Evolutionary conservation across 1,140 invertebrate species (phyloP).

Genomic region (Lordiphosa clarofinis): DNA sequence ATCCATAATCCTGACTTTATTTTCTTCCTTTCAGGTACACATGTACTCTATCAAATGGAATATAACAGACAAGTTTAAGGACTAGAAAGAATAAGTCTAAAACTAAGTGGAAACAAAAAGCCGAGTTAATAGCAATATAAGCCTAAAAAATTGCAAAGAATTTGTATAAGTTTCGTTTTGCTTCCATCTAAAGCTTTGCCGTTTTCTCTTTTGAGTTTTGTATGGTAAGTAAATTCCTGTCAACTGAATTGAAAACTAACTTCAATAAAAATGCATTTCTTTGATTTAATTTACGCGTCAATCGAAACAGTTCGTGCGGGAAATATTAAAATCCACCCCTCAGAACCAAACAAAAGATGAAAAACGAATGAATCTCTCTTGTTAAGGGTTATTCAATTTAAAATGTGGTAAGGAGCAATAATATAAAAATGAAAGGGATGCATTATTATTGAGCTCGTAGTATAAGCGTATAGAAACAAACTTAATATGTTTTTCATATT

Average conservation of each 20-base stretch:
- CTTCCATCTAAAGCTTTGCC: conserved; percentile 24
- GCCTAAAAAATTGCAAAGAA: conserved; percentile 21
- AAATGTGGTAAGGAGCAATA: conserved; percentile 6
- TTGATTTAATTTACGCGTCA: conserved; percentile 40
- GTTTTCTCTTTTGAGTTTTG: conserved; percentile 22
- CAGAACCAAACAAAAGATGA: conserved; percentile 2
- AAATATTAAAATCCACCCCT: conserved; percentile 50
- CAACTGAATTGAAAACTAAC: conserved; percentile 6
- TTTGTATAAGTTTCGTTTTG: conserved; percentile 6
- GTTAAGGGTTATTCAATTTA: conserved; percentile 38
- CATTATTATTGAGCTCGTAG: not conserved
- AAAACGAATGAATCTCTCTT: conserved; percentile 18
- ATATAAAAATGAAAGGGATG: conserved; percentile 9
- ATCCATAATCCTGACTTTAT: not conserved
- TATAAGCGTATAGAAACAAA: no score
- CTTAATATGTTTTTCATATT: no score
- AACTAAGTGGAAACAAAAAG: conserved; percentile 10
- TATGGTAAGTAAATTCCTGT: conserved; percentile 23
- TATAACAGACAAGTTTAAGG: conserved; percentile 32
- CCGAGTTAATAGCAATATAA: conserved; percentile 8
- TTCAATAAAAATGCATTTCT: conserved; percentile 23
- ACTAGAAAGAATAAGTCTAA: conserved; percentile 14
- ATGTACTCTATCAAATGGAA: conserved; percentile 34
- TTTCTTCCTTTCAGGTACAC: conserved; percentile 22
- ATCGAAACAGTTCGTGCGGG: conserved; percentile 39